Evolutionary conservation across 2,797 vertebrate genomes (phyloP).

Genomic region (Eutrigla gurnardus): DNA sequence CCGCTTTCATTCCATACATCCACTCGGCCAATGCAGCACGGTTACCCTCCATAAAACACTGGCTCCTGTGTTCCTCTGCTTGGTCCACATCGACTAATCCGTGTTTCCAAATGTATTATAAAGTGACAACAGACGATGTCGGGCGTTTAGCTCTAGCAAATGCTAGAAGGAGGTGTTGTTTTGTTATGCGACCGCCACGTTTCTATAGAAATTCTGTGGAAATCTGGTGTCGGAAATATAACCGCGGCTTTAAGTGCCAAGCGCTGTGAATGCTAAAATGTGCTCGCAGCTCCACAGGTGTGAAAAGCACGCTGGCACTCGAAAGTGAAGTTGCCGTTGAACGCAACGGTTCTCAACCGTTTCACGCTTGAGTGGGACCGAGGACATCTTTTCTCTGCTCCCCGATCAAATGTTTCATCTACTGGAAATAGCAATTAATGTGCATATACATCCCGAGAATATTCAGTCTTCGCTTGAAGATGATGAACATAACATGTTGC

Average conservation of each 20-base stretch:
- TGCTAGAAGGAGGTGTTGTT: conserved; percentile 5
- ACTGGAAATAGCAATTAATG: not conserved
- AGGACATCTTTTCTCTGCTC: not conserved
- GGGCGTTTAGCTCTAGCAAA: conserved; percentile 7
- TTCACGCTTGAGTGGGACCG: conserved; percentile 13
- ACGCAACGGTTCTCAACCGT: conserved; percentile 15
- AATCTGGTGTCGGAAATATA: conserved; percentile 17
- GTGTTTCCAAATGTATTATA: conserved; percentile 10
- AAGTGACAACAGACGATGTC: conserved; percentile 14
- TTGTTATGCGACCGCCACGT: conserved; percentile 10
- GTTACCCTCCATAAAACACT: not conserved
- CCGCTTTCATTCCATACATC: conserved; percentile 46
- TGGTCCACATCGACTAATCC: not conserved
- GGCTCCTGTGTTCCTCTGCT: conserved; percentile 31
- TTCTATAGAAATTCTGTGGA: conserved; percentile 1
- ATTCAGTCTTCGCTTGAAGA: not conserved
- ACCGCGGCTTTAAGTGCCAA: conserved; percentile 17
- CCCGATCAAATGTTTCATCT: not conserved
- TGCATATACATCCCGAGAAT: not conserved
- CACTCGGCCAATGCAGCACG: conserved; percentile 37
- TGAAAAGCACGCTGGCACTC: conserved; percentile 36
- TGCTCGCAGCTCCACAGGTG: conserved; percentile 40
- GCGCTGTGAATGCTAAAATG: conserved; percentile 1
- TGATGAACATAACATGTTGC: not conserved
- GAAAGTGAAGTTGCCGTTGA: conserved; percentile 19